These are phyloP conservation scores for Chelonia mydas DNA, from an alignment of 2,797 vertebrate species.

Conservation along the genomic window DNA sequence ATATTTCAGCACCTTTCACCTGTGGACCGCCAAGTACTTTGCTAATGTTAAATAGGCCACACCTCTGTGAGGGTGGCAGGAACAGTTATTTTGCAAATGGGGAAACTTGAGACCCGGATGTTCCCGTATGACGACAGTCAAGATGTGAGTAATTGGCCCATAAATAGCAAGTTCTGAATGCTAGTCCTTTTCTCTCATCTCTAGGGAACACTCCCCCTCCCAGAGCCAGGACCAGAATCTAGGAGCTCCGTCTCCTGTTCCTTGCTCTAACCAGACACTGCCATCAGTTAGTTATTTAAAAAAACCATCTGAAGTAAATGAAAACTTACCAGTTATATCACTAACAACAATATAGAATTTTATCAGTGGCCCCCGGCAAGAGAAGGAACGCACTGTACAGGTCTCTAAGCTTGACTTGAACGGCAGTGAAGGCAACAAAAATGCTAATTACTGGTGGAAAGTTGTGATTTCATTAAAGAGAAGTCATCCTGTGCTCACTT, in stretches of 20 bases:
- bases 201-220: background rate
- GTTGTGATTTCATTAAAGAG: background rate
- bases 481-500: background rate
- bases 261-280: background rate
- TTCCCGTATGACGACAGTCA: background rate
- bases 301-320: background rate
- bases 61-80: too few species aligned
- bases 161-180: background rate
- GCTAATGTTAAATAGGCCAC: background rate
- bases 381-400: background rate
- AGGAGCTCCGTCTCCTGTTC: background rate
- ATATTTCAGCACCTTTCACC: background rate
- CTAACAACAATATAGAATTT: background rate
- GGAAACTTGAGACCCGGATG: background rate
- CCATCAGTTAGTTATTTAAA: background rate
- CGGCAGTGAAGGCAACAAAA: background rate
- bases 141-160: background rate
- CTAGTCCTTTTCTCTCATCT: background rate
- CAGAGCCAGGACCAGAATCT: background rate
- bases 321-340: background rate
- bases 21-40: background rate
- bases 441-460: background rate
- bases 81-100: background rate
- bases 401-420: background rate
- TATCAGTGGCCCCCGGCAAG: background rate